Evolutionary conservation across 2,888 invertebrate genomes (phyloP).

Genomic region (Erebia palarica): DNA sequence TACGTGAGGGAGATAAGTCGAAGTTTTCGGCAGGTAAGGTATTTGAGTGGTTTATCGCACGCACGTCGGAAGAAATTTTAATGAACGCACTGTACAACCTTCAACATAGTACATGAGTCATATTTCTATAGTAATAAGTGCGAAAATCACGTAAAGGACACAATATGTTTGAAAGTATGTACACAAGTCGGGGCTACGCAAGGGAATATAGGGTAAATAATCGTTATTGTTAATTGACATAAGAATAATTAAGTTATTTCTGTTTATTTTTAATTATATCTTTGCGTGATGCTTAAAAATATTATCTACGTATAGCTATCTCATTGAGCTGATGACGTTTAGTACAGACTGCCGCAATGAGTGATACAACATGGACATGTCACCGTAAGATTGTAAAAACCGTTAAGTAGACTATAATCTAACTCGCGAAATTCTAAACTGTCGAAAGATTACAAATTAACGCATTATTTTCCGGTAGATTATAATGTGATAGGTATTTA

Average conservation of each 20-base stretch:
- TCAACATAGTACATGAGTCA: not conserved
- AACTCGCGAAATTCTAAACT: too few relatives aligned
- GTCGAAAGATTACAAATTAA: too few relatives aligned
- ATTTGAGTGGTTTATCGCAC: slow-evolving; percentile 72
- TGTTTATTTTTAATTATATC: slow-evolving; percentile 16
- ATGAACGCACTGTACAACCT: slow-evolving; percentile 55
- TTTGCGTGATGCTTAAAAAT: not conserved
- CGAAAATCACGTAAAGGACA: not conserved
- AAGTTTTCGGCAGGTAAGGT: slow-evolving; percentile 72
- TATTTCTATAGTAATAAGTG: slow-evolving; percentile 8
- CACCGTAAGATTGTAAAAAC: too few relatives aligned
- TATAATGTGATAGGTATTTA: too few relatives aligned
- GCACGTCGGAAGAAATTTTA: slow-evolving; percentile 77
- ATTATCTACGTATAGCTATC: not conserved
- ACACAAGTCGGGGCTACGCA: slow-evolving; percentile 12
- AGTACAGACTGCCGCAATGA: too few relatives aligned
- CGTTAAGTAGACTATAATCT: too few relatives aligned
- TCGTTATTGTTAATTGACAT: slow-evolving; percentile 15
- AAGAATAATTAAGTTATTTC: slow-evolving; percentile 12
- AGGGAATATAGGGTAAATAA: slow-evolving; percentile 18
- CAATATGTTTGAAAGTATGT: not conserved
- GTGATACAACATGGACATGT: too few relatives aligned
- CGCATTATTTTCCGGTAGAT: too few relatives aligned
- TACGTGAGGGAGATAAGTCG: slow-evolving; percentile 79
- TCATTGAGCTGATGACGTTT: too few relatives aligned